Base-by-base conservation (phyloP, 2,113 vertebrate genomes). In the Limanda limanda region DNA sequence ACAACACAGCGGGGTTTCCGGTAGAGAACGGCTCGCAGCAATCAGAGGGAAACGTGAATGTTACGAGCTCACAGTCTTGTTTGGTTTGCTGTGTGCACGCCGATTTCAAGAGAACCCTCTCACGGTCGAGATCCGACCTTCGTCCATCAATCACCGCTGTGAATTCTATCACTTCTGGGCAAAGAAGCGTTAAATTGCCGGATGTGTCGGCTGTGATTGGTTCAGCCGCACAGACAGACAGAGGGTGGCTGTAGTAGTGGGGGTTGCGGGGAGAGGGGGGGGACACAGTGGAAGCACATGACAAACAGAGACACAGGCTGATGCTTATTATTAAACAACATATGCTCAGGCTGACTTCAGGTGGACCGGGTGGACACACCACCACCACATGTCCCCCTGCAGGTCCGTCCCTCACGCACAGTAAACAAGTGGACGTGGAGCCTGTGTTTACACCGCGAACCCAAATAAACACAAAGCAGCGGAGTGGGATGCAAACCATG, bases 271-370 rank as follows among this genome's bases (percentile, higher is more conserved):
- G 58, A 5, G 58, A 1, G 27, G 58, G 11, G 42, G 45, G 56
- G 13, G n/a, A 68, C 64, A 1, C 66, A 74, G 72, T 64, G 72
- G 82, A 78, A 80, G 77, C 85, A 87, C 89, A 87, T 90, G 88
- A 87, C 87, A 71, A 69, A 40, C 74, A 67, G 59, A 48, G 47
- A 40, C 74, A 67, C 62, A 48, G 47, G 54, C 14, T 51, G 51
- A 40, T 40, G 69, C 58, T 61, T 66, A 35, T 68, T 23, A 57
- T 68, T 35, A 65, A 78, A 69, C 14, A 56, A 14, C 12, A 88
- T n/a, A 10, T n/a, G 20, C 45, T 48, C 15, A 8, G 40, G 40
- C 40, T 42, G 40, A 13, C 11, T 42, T 42, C 13, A 42, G 40
- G 40, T 42, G 40, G 40, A 42, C 40, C 3, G 40, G 40, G 10